Base-by-base conservation (phyloP, 2,888 invertebrate species). In the Eulithis testata region DNA sequence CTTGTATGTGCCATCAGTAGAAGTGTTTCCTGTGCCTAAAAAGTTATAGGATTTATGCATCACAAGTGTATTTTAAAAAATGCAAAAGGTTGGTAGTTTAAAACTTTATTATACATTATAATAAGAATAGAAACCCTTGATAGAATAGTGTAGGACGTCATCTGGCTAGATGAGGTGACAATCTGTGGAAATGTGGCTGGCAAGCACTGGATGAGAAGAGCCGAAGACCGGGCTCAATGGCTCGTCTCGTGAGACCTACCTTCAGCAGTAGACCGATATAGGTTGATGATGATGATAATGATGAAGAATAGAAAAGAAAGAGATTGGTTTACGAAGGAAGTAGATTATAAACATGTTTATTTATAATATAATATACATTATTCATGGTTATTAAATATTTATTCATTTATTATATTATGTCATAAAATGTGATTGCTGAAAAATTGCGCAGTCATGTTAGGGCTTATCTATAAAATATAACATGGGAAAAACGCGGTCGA, bases 1-100 rank as follows among this genome's bases (percentile, higher is more conserved):
- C 85, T 99, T 99, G 91, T 99, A 99, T 4, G 98, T 97, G 59
- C 98, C 98, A 90, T 99, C 99, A 52, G 96, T 96, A 74, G 97
- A 97, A n/a, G 99, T 98, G 88, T 99, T 99, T 51, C 99, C 99
- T 45, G 99, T 98, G 74, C 98, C 98, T 97, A 86, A 11, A 69
- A 67, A 31, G 37, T 27, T 57, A 44, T n/a, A 44, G 44, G 14
- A 56, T 11, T 36, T 56, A 56, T 62, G 51, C 62, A 55, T 62
- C 14, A 50, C 56, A 51, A n/a, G 51, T 47, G 60, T 47, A 47
- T 21, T 6, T 49, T 49, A 12, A 37, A 60, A 44, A 53, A 53
- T 21, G 45, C 45, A n/a, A n/a, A 49, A 31, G 11, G 11, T 27
- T 21, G 2, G 21, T n/a, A 37, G 45, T 53, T 47, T 21, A 37